Conservation (phyloP, 2,797 vertebrate genomes). For the Sitta carolinensis region DNA sequence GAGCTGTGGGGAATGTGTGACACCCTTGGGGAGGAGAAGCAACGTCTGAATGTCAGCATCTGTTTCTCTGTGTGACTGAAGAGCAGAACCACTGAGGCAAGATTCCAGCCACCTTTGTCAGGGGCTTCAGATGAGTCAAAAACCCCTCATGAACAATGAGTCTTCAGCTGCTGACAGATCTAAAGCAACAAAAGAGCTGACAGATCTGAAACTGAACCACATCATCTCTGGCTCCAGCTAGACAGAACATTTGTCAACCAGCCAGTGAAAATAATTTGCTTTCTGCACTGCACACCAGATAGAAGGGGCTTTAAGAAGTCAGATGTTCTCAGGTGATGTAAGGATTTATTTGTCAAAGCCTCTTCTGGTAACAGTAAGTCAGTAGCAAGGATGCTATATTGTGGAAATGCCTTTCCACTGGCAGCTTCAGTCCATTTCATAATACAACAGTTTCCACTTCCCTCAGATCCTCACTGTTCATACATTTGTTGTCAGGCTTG, state of each 20-base stretch:
- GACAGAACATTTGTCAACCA: conserved; percentile 57
- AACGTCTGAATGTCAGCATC: not conserved
- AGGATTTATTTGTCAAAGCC: conserved; percentile 54
- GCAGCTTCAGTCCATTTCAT: not conserved
- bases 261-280: conserved; percentile 41
- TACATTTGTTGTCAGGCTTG: not conserved
- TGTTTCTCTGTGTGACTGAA: conserved; percentile 33
- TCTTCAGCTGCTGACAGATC: conserved; percentile 59
- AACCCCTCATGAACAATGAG: conserved; percentile 34
- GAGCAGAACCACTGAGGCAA: not conserved
- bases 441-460: not conserved
- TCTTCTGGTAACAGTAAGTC: conserved; percentile 2
- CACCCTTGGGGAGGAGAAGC: not conserved
- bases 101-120: conserved; percentile 57
- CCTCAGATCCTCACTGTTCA: not conserved
- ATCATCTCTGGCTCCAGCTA: conserved; percentile 18
- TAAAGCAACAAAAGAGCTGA: conserved; percentile 48
- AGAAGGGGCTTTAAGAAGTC: conserved; percentile 37
- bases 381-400: not conserved
- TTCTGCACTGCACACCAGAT: conserved; percentile 14
- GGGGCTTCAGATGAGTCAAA: conserved; percentile 58
- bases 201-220: conserved; percentile 56
- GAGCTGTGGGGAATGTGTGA: not conserved
- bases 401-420: not conserved
- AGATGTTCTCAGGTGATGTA: conserved; percentile 55